Percentiles rank a stretch among this genome's conserved stretches.
phyloP scores from a whole-genome alignment of 2,113 vertebrate species.

The Pluvianellus socialis region DNA sequence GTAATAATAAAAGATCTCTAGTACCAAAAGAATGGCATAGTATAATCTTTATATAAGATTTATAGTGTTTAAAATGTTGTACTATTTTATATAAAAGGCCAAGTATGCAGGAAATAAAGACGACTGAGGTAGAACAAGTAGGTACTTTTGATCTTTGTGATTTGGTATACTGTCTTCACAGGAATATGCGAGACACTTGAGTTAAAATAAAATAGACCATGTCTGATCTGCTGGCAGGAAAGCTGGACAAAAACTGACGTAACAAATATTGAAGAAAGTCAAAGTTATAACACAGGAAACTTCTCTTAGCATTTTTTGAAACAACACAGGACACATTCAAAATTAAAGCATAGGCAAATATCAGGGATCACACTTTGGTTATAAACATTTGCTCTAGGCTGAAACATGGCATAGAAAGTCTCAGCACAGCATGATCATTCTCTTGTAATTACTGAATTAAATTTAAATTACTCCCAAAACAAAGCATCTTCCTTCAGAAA shows the following conservation, averaged over 20 bases:
- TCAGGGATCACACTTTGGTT: neutral
- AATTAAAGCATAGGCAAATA: neutral
- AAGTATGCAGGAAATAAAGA: conserved; percentile 2
- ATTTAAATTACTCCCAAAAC: neutral
- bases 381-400: neutral
- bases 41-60: neutral
- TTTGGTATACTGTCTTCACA: neutral
- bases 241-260: neutral
- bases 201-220: neutral
- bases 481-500: neutral
- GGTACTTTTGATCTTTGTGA: neutral
- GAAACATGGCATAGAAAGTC: neutral
- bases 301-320: neutral
- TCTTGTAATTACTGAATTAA: neutral
- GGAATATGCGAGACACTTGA: neutral
- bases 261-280: neutral
- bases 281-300: neutral
- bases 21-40: neutral
- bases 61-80: neutral
- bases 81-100: neutral
- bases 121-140: neutral
- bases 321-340: neutral
- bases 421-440: neutral
- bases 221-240: neutral
- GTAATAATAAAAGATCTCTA: neutral